A percentile compares a stretch with the other conserved stretches of the same genome.
phyloP scores from a whole-genome alignment of 2,113 vertebrate genomes.

The Nibea coibor region DNA sequence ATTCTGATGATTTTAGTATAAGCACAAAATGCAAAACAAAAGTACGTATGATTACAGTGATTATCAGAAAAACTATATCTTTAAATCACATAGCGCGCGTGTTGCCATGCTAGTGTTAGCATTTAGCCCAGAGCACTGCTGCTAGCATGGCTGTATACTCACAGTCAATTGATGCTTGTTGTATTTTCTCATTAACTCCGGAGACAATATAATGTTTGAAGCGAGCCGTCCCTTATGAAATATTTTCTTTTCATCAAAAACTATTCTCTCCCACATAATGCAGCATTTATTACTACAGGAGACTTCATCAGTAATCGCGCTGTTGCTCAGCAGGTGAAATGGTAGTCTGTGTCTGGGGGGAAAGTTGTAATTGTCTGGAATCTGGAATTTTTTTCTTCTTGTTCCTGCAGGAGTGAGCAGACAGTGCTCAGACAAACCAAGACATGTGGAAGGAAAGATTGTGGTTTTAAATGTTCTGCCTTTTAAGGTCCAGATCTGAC shows the following conservation, averaged over 20 bases:
- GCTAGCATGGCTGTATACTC: too few relatives aligned
- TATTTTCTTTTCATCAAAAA: constrained; percentile 9
- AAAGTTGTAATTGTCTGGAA: constrained; percentile 49
- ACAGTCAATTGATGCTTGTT: background rate
- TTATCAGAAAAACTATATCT: too few relatives aligned
- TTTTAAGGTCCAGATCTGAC: background rate
- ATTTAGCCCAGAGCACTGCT: background rate
- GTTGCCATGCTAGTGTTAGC: background rate
- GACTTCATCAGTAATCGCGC: background rate
- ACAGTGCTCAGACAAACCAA: background rate
- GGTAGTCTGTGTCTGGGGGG: constrained; percentile 6
- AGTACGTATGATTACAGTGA: too few relatives aligned
- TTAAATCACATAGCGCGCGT: background rate
- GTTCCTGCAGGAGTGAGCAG: background rate
- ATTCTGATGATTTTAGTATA: too few relatives aligned
- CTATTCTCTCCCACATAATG: background rate
- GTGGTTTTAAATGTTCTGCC: background rate
- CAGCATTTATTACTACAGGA: constrained; percentile 7
- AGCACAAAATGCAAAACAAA: too few relatives aligned
- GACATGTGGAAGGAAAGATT: background rate
- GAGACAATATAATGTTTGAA: background rate
- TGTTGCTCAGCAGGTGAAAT: constrained; percentile 40
- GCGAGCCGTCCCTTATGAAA: background rate
- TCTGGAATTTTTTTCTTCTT: background rate
- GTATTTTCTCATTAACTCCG: background rate